phyloP scores from a whole-genome alignment of 2,113 vertebrate genomes.

The Ornithorhynchus anatinus region DNA sequence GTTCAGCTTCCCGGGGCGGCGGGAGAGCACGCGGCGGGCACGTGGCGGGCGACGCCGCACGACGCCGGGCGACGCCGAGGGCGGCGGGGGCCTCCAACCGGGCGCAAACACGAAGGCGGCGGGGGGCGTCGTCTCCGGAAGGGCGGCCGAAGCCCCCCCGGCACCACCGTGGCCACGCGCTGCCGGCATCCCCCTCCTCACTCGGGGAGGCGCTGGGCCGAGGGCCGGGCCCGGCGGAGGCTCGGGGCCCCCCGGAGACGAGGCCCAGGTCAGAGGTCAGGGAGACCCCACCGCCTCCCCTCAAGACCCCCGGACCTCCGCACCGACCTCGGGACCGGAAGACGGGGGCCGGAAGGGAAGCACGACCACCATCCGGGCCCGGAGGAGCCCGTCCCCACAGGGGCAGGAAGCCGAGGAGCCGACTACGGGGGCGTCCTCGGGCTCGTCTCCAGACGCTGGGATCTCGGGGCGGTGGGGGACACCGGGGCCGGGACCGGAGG shows the following conservation, averaged over 20 bases:
- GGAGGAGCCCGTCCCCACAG: slow-evolving; percentile 76
- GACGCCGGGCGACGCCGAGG: slow-evolving; percentile 80
- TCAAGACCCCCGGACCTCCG: too few relatives aligned
- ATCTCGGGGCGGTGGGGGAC: slow-evolving; percentile 75
- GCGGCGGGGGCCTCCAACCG: too few relatives aligned
- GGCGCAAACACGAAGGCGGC: too few relatives aligned
- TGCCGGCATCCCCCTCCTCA: slow-evolving; percentile 65
- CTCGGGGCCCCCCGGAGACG: too few relatives aligned
- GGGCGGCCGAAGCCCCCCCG: slow-evolving; percentile 68
- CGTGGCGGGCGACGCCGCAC: slow-evolving; percentile 84
- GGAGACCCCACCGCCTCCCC: too few relatives aligned
- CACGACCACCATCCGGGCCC: slow-evolving; percentile 80
- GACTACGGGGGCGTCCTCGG: slow-evolving; percentile 12
- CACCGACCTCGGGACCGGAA: too few relatives aligned
- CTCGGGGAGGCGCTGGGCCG: slow-evolving; percentile 72
- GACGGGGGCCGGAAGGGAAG: slow-evolving; percentile 66
- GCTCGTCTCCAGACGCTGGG: slow-evolving; percentile 67
- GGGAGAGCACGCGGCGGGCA: slow-evolving; percentile 72
- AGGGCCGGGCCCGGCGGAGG: too few relatives aligned
- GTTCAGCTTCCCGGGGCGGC: slow-evolving; percentile 77
- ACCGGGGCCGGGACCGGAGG: slow-evolving; percentile 58
- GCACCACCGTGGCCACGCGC: slow-evolving; percentile 54
- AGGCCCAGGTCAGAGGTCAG: too few relatives aligned
- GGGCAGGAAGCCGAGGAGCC: slow-evolving; percentile 59
- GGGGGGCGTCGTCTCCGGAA: slow-evolving; percentile 72